Conservation (phyloP, 2,113 vertebrate genomes). For the Cyanistes caeruleus region DNA sequence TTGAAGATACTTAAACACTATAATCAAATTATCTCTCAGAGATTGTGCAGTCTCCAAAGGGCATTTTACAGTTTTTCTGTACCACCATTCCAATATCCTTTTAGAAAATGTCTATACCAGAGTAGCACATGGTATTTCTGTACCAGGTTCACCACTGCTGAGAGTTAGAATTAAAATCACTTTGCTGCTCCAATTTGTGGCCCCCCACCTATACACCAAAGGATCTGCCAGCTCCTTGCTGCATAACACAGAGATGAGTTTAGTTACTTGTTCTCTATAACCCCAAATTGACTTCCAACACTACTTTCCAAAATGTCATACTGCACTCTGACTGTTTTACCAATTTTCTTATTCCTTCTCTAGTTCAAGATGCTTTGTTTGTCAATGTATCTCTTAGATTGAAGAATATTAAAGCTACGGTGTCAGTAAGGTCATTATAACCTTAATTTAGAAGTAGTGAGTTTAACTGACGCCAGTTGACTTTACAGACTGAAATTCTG, state of each 20-base stretch:
- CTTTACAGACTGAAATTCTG: background rate
- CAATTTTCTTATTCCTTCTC: background rate
- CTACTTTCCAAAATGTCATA: background rate
- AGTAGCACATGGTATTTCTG: background rate
- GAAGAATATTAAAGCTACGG: background rate
- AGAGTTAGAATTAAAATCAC: background rate
- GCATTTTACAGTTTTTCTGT: background rate
- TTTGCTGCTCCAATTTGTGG: background rate
- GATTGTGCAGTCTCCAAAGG: slow-evolving; percentile 4
- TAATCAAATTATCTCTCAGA: slow-evolving; percentile 54
- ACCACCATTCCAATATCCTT: background rate
- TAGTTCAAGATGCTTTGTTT: background rate
- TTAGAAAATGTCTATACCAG: background rate
- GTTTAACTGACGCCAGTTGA: background rate
- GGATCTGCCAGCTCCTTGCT: background rate
- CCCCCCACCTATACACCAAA: background rate
- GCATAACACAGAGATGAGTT: background rate
- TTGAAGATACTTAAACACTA: slow-evolving; percentile 43
- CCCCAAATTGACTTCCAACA: background rate
- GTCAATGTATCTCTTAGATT: background rate
- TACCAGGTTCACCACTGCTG: background rate
- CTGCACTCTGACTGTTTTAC: background rate
- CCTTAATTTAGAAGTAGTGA: background rate
- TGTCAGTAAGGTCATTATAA: background rate
- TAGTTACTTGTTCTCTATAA: background rate